Evolutionary conservation across 2,888 invertebrate species (phyloP), one percentile per base, ranked within the genome.

Genomic region (Trissolcus brochymenae): DNA sequence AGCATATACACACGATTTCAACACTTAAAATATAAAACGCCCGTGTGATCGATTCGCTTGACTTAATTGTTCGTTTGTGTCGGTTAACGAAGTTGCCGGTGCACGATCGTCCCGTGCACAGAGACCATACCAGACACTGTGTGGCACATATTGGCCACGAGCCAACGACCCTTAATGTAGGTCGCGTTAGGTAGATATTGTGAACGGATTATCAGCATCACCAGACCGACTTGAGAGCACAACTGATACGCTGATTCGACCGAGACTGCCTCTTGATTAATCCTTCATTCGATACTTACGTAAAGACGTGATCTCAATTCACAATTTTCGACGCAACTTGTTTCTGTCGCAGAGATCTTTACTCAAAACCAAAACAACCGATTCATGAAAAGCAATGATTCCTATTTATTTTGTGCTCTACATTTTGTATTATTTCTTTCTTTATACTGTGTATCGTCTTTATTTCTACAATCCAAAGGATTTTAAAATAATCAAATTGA

Each of bases 151-250:
- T 80, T 86, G 85, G 85, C 84, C 80, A 72, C 50, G 77, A 55
- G 84, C 85, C 84, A 85, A 81, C 79, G 72, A 81, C 81, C 82
- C 83, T 83, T 84, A 80, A 85, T 82, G 81, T 83, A 82, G 82
- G 82, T 83, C 81, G 82, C 78, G 80, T 79, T 76, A 80, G 79
- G 81, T 75, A 78, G 82, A 82, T 84, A 84, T 82, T 81, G 81
- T 77, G 75, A 77, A 79, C 65, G 78, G 81, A 79, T 80, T 73
- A 78, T 78, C 73, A 78, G 73, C 68, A 78, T 61, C 73, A 50
- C 65, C 64, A 66, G 64, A 56, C 57, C 73, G 62, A 78, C 78
- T 78, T 78, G 50, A 73, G 70, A 74, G 73, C 67, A 72, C 71
- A 57, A 62, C 72, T 61, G 65, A 77, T 77, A 77, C 67, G 77